These are phyloP conservation scores for Gymnocheta viridis DNA, from an alignment of 2,888 invertebrate genomes.

Conservation along the genomic window DNA sequence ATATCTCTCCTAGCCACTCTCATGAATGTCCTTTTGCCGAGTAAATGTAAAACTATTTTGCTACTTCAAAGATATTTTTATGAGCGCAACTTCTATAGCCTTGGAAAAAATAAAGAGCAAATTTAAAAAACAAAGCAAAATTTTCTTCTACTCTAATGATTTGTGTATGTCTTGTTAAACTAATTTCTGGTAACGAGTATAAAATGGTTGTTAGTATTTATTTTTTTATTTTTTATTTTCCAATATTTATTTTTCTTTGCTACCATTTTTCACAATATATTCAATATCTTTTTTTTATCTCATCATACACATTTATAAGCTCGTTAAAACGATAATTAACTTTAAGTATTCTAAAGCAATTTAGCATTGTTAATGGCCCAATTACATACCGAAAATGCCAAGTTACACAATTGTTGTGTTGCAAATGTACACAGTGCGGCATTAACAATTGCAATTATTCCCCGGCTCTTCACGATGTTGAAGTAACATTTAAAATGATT, in stretches of 20 bases:
- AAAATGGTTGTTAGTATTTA: too few species aligned
- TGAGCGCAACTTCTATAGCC: too few species aligned
- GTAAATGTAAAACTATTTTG: too few species aligned
- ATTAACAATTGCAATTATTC: slow-evolving; percentile 46
- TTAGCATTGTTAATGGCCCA: slow-evolving; percentile 51
- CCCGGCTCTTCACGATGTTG: slow-evolving; percentile 33
- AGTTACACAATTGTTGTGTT: slow-evolving; percentile 2
- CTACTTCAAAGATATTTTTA: too few species aligned
- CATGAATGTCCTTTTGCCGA: too few species aligned
- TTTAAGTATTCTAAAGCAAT: slow-evolving; percentile 48
- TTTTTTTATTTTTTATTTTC: background rate
- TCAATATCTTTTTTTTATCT: background rate
- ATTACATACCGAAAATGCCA: slow-evolving; percentile 46
- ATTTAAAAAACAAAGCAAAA: too few species aligned
- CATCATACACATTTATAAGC: background rate
- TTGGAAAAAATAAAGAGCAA: too few species aligned
- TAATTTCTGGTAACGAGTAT: too few species aligned
- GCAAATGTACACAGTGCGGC: background rate
- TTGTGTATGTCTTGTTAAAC: too few species aligned
- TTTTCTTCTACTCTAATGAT: too few species aligned
- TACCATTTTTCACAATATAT: background rate
- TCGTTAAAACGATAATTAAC: slow-evolving; percentile 60
- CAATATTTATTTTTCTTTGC: background rate
- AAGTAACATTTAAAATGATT: slow-evolving; percentile 42
- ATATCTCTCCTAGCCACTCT: too few species aligned